Evolutionary conservation across 2,113 vertebrate species (phyloP), one percentile per base, ranked within the genome.

Genomic region (Stictonetta naevosa): DNA sequence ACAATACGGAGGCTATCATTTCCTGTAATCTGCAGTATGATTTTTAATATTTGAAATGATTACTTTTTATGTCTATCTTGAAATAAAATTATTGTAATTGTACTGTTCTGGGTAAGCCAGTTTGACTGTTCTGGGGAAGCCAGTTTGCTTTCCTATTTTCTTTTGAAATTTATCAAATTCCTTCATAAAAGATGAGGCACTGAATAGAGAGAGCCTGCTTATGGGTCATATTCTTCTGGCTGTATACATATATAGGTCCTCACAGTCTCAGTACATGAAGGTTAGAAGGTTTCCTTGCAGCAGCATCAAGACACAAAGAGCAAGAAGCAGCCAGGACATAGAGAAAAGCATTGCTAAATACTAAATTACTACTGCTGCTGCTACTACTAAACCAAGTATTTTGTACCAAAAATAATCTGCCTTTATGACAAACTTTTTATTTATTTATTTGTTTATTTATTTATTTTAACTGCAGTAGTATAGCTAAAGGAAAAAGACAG

Each of bases 21-120:
- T 95, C 53, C 85, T 90, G 63, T 96, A 84, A 88, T 81, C 46
- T 86, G 44, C 33, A 59, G 40, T 91, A 95, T 79, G 95, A 93
- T 44, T 96, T 97, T 97, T 97, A 94, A 85, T 94, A 66, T 95
- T 93, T 68, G 94, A 93, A 92, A 95, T 95, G 90, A 95, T 96
- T 97, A 90, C 92, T 98, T 97, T 97, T 96, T 96, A 95, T 84
- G 62, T 86, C 52, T 91, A 59, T 79, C 83, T 91, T 94, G 96
- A 96, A 96, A 97, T 66, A 29, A 44, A 94, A 36, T 67, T 96
- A 89, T 96, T 95, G 74, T 90, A 92, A 95, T 96, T 96, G 73
- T 59, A 74, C 38, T 86, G 86, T 97, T 92, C 44, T 62, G 66
- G 48, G 88, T 83, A 93, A 95, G n/a, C 11, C 20, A 72, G 87